Percentiles rank a stretch among this genome's conserved stretches.
These are phyloP conservation scores for Drosophila maculinotata DNA, from an alignment of 2,888 invertebrate species.

Conservation along the genomic window DNA sequence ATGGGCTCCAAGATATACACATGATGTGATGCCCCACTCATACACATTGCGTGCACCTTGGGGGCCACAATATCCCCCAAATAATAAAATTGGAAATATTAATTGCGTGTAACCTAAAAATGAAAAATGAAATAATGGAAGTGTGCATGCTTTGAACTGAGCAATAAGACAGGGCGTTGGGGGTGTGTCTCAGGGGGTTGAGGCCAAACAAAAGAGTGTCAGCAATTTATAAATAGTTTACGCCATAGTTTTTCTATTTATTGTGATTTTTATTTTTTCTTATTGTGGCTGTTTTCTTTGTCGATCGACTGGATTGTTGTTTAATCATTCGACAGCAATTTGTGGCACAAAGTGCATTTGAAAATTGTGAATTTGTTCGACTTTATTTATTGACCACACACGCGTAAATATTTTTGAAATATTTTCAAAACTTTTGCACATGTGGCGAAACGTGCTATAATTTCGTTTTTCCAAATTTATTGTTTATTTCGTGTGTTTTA, in stretches of 20 bases:
- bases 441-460: conserved; percentile 76
- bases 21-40: conserved; percentile 33
- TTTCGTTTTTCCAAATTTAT: conserved; percentile 65
- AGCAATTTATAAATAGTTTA: conserved; percentile 76
- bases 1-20: conserved; percentile 57
- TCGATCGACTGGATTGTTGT: conserved; percentile 41
- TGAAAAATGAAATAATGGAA: conserved; percentile 71
- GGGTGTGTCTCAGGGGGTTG: conserved; percentile 1
- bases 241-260: conserved; percentile 71
- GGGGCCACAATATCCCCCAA: conserved; percentile 21
- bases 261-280: conserved; percentile 57
- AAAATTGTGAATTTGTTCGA: conserved; percentile 28
- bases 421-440: conserved; percentile 74
- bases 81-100: conserved; percentile 61
- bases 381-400: conserved; percentile 54
- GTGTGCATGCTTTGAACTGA: conserved; percentile 56
- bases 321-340: conserved; percentile 26
- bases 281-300: conserved; percentile 20
- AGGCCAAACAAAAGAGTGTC: conserved; percentile 74
- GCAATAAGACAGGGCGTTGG: not conserved
- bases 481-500: conserved; percentile 75
- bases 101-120: conserved; percentile 78
- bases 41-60: conserved; percentile 48
- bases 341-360: conserved; percentile 61
- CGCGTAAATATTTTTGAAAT: conserved; percentile 46